phyloP scores from a whole-genome alignment of 2,113 vertebrate genomes.

The Spea bombifrons region DNA sequence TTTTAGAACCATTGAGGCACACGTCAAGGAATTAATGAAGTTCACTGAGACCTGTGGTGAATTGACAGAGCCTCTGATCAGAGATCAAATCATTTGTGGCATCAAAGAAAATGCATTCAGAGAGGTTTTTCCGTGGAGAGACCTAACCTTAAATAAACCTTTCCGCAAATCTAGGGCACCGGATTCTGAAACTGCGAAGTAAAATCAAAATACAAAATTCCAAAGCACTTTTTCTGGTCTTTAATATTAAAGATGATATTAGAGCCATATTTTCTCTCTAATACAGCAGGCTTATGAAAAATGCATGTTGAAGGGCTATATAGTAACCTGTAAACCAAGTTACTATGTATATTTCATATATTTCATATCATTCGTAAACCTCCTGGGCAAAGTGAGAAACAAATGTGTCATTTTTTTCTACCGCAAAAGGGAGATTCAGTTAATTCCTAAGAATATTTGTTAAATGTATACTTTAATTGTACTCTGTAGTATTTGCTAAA shows the following conservation, averaged over 20 bases:
- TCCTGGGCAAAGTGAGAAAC: no score
- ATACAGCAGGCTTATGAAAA: not conserved
- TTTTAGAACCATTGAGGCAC: constrained; percentile 1
- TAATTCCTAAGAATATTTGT: no score
- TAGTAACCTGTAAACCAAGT: not conserved
- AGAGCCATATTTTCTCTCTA: not conserved
- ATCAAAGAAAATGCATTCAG: constrained; percentile 31
- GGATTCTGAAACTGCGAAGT: not conserved
- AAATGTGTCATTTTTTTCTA: no score
- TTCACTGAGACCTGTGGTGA: constrained; percentile 14
- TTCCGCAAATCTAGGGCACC: constrained; percentile 2
- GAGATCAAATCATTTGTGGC: constrained; percentile 38
- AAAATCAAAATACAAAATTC: not conserved
- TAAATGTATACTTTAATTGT: no score
- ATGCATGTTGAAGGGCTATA: not conserved
- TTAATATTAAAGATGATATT: not conserved
- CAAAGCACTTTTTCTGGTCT: not conserved
- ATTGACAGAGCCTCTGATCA: constrained; percentile 22
- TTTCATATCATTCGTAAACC: not conserved
- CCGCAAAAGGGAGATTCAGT: no score
- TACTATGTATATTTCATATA: not conserved
- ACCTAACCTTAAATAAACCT: constrained; percentile 15
- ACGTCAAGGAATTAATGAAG: constrained; percentile 21
- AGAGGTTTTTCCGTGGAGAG: constrained; percentile 6
- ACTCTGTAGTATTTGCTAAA: no score